Percentiles rank a stretch among this genome's conserved stretches.
These are phyloP conservation scores for Zaprionus lachaisei DNA, from an alignment of 1,140 invertebrate genomes.

Conservation along the genomic window DNA sequence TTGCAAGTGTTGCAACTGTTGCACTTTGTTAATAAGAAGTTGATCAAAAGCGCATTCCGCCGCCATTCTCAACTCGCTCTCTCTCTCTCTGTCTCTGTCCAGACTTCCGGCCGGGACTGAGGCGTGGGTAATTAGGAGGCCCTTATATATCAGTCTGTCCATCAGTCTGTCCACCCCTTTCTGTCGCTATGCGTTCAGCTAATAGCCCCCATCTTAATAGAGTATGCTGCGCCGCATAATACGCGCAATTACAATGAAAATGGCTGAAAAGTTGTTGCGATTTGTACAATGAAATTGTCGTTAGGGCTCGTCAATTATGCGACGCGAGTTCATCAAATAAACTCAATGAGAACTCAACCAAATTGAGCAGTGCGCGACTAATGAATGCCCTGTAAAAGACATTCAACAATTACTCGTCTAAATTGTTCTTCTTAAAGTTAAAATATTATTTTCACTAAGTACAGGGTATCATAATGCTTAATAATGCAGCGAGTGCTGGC, in stretches of 20 bases:
- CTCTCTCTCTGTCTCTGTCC: neutral
- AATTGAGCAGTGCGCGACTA: neutral
- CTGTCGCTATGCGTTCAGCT: conserved; percentile 16
- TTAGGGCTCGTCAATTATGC: conserved; percentile 68
- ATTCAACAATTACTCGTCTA: neutral
- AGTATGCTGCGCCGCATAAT: neutral
- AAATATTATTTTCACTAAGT: neutral
- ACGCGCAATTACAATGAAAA: conserved; percentile 61
- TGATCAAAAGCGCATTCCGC: conserved; percentile 46
- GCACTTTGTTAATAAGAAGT: conserved; percentile 40
- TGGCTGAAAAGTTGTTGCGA: conserved; percentile 75
- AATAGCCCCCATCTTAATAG: conserved; percentile 22
- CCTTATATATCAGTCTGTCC: conserved; percentile 2
- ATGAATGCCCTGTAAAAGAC: neutral
- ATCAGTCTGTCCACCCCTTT: neutral
- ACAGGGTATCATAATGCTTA: conserved; percentile 31
- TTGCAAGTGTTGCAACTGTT: conserved; percentile 20
- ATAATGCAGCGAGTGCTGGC: conserved; percentile 30
- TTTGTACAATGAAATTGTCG: conserved; percentile 70
- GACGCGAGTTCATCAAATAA: conserved; percentile 24
- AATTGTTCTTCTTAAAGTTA: too few species aligned
- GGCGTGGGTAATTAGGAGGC: conserved; percentile 34
- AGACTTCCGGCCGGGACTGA: conserved; percentile 27
- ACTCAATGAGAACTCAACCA: neutral
- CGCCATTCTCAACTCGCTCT: conserved; percentile 8